Evolutionary conservation across 2,888 invertebrate genomes (phyloP), one percentile per base, ranked within the genome.

Genomic region (Marasmarcha lunaedactyla): DNA sequence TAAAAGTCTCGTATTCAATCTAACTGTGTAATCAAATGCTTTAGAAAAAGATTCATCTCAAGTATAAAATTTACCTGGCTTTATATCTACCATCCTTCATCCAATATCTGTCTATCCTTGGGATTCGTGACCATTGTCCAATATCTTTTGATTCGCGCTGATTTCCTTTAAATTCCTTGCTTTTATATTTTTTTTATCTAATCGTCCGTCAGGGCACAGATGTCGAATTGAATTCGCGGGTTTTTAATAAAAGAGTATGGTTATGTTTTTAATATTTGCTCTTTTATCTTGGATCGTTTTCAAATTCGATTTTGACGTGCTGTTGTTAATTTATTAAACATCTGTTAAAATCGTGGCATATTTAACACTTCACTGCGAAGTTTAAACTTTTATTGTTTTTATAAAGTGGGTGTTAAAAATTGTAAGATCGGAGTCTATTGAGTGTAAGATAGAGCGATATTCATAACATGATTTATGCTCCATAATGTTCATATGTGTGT

Each of bases 371-470:
- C 63, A 12, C 63, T 59, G 61, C 61, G 30, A n/a, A n/a, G 4
- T 30, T 30, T n/a, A n/a, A 20, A 5, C 3, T 20, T 30, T 11
- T 9, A n/a, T 30, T 55, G 54, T 55, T 57, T 52, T 57, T 63
- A 72, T 71, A 65, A 71, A 76, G 79, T 81, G 78, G 81, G 78
- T 77, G 79, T 81, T 78, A 77, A 79, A 78, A 81, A 81, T 72
- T 63, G 69, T 71, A 73, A 73, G 68, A 69, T 30, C 67, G 61
- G 51, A 60, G 66, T 70, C 69, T 64, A 71, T 68, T 69, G 76
- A 73, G 68, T 76, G 76, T 20, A 77, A 62, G 67, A 71, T 73
- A 66, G 69, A 51, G 63, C 57, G 64, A 63, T 68, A 70, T 68
- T 58, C 57, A 47, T 55, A 63, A n/a, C 60, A 64, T 81, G 78